A percentile compares a stretch with the other conserved stretches of the same genome.
Conservation (phyloP, 2,888 invertebrate species). For the Plemyria rubiginata region DNA sequence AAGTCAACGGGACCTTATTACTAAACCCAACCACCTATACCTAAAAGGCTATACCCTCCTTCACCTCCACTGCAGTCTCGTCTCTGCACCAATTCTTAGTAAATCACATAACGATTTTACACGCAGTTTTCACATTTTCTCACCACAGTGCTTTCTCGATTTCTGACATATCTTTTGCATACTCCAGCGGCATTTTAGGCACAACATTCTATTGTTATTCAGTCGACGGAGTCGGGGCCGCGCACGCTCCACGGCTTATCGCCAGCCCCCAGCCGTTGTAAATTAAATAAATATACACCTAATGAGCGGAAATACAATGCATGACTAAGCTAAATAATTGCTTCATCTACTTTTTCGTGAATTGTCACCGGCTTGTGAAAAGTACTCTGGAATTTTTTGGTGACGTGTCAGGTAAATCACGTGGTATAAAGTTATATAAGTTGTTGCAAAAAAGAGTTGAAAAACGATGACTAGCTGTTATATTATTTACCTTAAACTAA, state of each 20-base stretch:
- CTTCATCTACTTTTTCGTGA: constrained; percentile 67
- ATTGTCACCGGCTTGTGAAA: constrained; percentile 44
- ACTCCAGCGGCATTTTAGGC: constrained; percentile 71
- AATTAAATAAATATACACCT: constrained; percentile 85
- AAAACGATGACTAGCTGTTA: no score
- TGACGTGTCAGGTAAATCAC: constrained; percentile 25
- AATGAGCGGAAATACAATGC: constrained; percentile 84
- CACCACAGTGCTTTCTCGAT: background rate
- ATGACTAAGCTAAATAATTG: constrained; percentile 80
- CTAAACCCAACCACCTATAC: no score
- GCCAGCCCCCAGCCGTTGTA: constrained; percentile 80
- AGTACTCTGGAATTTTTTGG: constrained; percentile 31
- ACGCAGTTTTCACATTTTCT: no score
- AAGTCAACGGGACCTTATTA: no score
- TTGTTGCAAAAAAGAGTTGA: constrained; percentile 1
- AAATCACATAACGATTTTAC: no score
- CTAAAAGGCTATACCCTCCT: no score
- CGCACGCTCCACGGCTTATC: constrained; percentile 82
- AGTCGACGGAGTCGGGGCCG: constrained; percentile 71
- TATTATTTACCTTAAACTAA: no score
- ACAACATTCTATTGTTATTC: constrained; percentile 80
- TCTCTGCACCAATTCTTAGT: no score
- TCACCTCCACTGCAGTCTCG: no score
- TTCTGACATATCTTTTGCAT: constrained; percentile 49
- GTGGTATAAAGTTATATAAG: constrained; percentile 13